Base-by-base conservation (phyloP, 1,140 invertebrate genomes). In the Tribolium castaneum region DNA sequence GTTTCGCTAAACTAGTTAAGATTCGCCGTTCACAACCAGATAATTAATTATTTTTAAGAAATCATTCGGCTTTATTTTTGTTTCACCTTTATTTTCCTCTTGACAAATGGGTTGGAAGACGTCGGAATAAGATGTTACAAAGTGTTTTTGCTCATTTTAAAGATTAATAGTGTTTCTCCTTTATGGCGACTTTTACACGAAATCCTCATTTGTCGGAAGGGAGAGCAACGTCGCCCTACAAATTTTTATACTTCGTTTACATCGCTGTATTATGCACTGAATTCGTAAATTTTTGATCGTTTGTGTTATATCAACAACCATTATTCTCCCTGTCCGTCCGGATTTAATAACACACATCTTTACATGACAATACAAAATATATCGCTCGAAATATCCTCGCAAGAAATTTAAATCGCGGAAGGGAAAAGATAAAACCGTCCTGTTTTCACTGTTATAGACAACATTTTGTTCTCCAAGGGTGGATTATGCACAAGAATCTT, bases 61-160 rank as follows among this genome's bases (percentile, higher is more conserved):
- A 34, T 34, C 30, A 66, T 35, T 35, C 22, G 30, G 25, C 35
- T 66, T 35, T 66, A 13, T 66, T 66, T 59, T 66, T 35, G 34
- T 66, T 66, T 66, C 59, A 66, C 59, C 59, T 66, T 35, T 66
- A 35, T 66, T 66, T 59, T 66, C 34, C n/a, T 12, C 12, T 6
- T 72, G 70, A 72, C 50, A 72, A 72, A 72, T 72, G 70, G 52
- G 39, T 72, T 50, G 10, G 59, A 72, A 72, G 70, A 72, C 45
- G 70, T 72, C 70, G 50, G 45, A 72, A 72, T 72, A 72, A 72
- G 70, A 72, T 72, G 70, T 72, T 72, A 72, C 70, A 72, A 72
- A 50, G 70, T 72, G 70, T 72, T 72, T 72, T 72, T 72, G 39
- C 70, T 72, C 70, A 50, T 72, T 72, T 72, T 72, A 72, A 72